Evolutionary conservation across 2,888 invertebrate genomes (phyloP), one percentile per base, ranked within the genome.

Genomic region (Lasioglossum morio): DNA sequence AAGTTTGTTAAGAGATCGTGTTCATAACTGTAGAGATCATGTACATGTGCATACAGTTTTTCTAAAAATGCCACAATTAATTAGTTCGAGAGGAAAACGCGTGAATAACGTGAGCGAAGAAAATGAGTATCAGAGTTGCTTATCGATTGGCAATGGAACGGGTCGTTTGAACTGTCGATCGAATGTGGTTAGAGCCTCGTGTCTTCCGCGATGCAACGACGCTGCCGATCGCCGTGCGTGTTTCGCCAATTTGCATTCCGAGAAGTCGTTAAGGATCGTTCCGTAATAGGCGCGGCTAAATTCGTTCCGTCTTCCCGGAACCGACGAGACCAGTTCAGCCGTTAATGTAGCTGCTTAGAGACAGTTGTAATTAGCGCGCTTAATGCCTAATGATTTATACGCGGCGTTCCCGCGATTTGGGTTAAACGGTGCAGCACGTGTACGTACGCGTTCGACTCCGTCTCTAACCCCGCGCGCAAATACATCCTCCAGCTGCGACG

Each of bases 331-430:
- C 87, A 77, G 89, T 89, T 79, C 79, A 81, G 86, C 86, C 88
- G 91, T 92, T 92, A 91, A 92, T 92, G 90, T 91, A 88, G 92
- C 92, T 93, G 93, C 93, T 93, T 92, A 91, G 92, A 91, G 91
- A 89, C 90, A 90, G 91, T 92, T 89, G 92, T 93, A 94, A 94
- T 94, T 93, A 94, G 93, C 91, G 89, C 89, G 89, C 88, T 91
- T 94, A 93, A 94, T 94, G 92, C 92, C 89, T 87, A 92, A 93
- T 94, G 94, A 94, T 94, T 93, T 93, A 93, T 92, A 92, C 91
- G 87, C 84, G 84, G 81, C 81, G 90, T 87, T 86, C 88, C 75
- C 86, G 90, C 91, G 92, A 93, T 92, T 92, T 92, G 87, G 93
- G 92, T 92, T 93, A 93, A 94, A 92, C 91, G 91, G 85, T 80